Evolutionary conservation across 2,888 invertebrate genomes (phyloP).

Genomic region (Microchrysa polita): DNA sequence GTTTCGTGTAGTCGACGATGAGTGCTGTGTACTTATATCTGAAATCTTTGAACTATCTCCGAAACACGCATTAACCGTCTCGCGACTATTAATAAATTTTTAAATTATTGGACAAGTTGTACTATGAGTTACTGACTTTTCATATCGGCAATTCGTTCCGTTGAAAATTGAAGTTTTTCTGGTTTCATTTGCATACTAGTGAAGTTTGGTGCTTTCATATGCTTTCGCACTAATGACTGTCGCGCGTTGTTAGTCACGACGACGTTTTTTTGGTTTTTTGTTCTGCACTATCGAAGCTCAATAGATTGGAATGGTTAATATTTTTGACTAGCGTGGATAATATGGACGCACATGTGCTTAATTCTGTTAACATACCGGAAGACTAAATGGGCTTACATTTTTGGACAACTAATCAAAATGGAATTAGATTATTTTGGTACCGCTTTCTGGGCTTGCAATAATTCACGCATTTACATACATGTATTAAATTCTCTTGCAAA

Average conservation of each 20-base stretch:
- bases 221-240: neutral
- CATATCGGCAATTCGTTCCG: neutral
- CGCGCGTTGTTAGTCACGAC: neutral
- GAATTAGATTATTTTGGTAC: neutral
- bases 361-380: neutral
- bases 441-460: no score
- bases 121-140: slow-evolving; percentile 1
- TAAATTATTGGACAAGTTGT: neutral
- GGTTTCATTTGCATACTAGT: neutral
- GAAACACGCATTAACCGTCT: neutral
- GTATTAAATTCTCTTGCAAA: no score
- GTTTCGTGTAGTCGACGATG: no score
- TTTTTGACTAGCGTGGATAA: neutral
- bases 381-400: neutral
- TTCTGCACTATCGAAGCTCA: neutral
- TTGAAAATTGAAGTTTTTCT: neutral
- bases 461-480: no score
- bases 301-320: neutral
- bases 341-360: neutral
- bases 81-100: slow-evolving; percentile 3
- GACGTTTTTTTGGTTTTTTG: neutral
- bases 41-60: neutral
- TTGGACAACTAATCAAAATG: neutral
- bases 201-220: no score
- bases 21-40: no score